A percentile compares a stretch with the other conserved stretches of the same genome.
Conservation (phyloP, 2,797 vertebrate species). For the Todus mexicanus region DNA sequence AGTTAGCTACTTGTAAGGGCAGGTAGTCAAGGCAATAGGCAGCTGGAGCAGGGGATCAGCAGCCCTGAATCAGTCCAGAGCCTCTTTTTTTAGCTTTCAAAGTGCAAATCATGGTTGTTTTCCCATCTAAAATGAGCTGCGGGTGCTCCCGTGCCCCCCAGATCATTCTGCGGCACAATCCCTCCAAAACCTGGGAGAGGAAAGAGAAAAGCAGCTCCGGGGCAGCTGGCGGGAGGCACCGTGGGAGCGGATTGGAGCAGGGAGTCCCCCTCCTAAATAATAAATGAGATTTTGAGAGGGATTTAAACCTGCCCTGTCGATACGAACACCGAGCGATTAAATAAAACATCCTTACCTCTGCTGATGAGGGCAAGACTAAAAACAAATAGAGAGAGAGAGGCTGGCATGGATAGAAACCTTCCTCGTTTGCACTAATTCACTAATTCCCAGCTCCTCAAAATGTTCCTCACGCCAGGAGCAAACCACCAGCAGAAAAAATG, state of each 20-base stretch:
- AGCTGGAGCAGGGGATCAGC: neutral
- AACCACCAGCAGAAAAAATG: neutral
- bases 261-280: neutral
- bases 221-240: neutral
- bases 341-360: neutral
- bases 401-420: neutral
- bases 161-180: accelerated
- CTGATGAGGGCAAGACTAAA: neutral
- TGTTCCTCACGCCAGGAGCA: accelerated
- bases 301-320: neutral
- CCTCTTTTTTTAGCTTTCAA: neutral
- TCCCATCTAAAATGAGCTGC: neutral
- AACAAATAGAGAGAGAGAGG: neutral
- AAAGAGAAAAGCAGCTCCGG: neutral
- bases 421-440: neutral
- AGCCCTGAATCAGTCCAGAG: neutral
- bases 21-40: neutral
- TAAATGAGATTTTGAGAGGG: neutral
- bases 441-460: neutral
- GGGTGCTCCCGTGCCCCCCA: neutral
- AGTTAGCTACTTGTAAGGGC: neutral
- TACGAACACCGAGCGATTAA: accelerated
- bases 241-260: neutral
- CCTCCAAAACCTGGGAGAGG: neutral
- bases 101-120: neutral